Conservation (phyloP, 1,140 invertebrate genomes). For the Agraylea sexmaculata region DNA sequence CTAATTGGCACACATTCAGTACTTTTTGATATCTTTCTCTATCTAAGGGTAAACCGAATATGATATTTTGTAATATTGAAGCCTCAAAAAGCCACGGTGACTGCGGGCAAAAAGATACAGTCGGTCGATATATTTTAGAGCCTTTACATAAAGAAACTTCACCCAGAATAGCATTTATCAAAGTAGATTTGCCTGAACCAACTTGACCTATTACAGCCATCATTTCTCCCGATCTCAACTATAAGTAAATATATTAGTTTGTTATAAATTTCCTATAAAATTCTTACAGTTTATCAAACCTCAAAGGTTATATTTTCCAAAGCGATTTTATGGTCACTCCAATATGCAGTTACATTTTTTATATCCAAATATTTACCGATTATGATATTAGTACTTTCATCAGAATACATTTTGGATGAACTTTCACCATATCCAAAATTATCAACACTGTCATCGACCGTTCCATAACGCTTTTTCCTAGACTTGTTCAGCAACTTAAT, state of each 20-base stretch:
- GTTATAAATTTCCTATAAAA: background rate
- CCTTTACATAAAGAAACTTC: constrained; percentile 45
- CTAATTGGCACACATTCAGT: constrained; percentile 52
- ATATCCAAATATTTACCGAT: constrained; percentile 6
- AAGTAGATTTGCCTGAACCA: constrained; percentile 63
- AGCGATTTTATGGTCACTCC: constrained; percentile 26
- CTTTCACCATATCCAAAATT: constrained; percentile 1
- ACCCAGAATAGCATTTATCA: constrained; percentile 64
- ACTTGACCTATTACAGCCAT: constrained; percentile 67
- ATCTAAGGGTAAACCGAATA: constrained; percentile 58
- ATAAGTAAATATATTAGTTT: constrained; percentile 24
- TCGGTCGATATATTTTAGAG: no score
- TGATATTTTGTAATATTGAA: constrained; percentile 60
- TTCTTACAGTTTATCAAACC: constrained; percentile 13
- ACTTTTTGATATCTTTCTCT: constrained; percentile 45
- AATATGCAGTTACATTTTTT: constrained; percentile 10
- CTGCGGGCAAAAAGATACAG: constrained; percentile 57
- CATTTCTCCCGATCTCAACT: constrained; percentile 51
- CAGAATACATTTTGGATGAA: background rate
- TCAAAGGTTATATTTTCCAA: constrained; percentile 29
- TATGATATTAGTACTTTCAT: constrained; percentile 1
- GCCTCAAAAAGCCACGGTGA: constrained; percentile 59
- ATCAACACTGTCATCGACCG: background rate
- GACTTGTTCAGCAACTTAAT: background rate
- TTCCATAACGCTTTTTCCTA: background rate